Percentiles rank a stretch among this genome's conserved stretches.
These are phyloP conservation scores for Pseudomugil tenellus DNA, from an alignment of 2,797 vertebrate species.

Conservation along the genomic window DNA sequence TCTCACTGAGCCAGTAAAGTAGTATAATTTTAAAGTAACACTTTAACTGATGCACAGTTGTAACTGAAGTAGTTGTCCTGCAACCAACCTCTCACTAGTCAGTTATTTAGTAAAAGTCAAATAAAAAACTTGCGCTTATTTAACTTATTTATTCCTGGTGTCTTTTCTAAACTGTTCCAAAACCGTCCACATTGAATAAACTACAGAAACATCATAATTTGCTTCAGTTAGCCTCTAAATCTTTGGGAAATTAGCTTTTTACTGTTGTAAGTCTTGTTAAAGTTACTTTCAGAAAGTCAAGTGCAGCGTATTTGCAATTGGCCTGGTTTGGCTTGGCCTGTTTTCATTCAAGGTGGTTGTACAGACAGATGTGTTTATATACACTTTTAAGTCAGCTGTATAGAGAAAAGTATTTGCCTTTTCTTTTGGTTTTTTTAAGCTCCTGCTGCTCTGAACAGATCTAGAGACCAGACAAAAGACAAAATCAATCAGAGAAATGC, in stretches of 20 bases:
- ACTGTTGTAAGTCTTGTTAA: background rate
- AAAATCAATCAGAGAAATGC: slow-evolving; percentile 51
- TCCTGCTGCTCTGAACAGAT: slow-evolving; percentile 44
- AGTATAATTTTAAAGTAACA: too few species aligned
- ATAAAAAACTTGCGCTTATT: too few species aligned
- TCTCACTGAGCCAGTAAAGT: too few species aligned
- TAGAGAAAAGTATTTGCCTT: slow-evolving; percentile 16
- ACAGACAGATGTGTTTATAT: background rate
- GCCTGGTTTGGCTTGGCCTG: background rate
- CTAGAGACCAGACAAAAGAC: slow-evolving; percentile 46
- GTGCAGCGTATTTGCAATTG: background rate
- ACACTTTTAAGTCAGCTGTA: slow-evolving; percentile 1
- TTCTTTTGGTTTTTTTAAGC: slow-evolving; percentile 24
- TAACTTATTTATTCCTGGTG: background rate
- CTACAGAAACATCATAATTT: background rate
- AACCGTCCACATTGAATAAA: background rate
- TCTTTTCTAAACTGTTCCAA: background rate
- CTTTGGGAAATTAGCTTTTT: background rate
- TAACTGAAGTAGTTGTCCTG: too few species aligned
- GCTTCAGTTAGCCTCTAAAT: background rate
- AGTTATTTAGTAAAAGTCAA: too few species aligned
- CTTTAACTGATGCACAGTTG: too few species aligned
- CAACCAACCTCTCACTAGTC: too few species aligned
- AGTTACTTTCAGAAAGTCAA: background rate
- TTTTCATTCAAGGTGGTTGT: background rate